Conservation (phyloP, 2,113 vertebrate species). For the human (Homo sapiens) region GRCh38 chr11:116070501-116071000, state of each 20-base stretch:
- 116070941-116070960: not conserved
- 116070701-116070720: not conserved
- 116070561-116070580: not conserved
- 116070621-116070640: not conserved
- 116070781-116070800: not conserved
- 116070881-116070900: not conserved
- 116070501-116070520: not conserved
- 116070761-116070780: not conserved
- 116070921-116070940: not conserved
- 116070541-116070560: not conserved
- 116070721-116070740: not conserved
- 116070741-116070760: not conserved
- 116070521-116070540: not conserved
- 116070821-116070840: not conserved
- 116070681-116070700: not conserved
- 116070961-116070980: slow-evolving; percentile 6
- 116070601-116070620: not conserved
- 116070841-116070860: not conserved
- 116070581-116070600: not conserved
- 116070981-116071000: not conserved
- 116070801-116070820: not conserved
- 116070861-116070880: not conserved
- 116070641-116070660: not conserved
- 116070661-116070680: not conserved
- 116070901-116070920: not conserved